phyloP scores from a whole-genome alignment of 2,113 vertebrate genomes.

The Hemiscyllium ocellatum region DNA sequence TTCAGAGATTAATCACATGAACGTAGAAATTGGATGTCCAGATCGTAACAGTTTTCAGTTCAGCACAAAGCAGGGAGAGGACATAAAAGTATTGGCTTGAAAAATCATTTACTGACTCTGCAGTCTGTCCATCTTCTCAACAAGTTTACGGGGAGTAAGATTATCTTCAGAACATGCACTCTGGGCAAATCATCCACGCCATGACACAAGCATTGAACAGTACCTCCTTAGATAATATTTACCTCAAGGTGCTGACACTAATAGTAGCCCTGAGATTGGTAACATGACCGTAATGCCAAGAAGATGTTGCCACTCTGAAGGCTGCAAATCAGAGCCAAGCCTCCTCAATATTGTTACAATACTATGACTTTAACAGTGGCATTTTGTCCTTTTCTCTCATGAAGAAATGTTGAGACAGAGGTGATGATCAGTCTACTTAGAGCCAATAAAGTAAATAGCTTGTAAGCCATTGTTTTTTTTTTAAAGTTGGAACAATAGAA shows the following conservation, averaged over 20 bases:
- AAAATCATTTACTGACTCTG: neutral
- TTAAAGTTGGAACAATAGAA: too few species aligned
- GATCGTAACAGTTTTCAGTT: neutral
- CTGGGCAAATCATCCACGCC: too few species aligned
- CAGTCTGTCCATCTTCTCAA: neutral
- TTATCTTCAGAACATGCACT: neutral
- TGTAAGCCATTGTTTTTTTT: too few species aligned
- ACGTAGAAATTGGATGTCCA: neutral
- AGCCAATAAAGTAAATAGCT: too few species aligned
- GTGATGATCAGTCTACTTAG: too few species aligned
- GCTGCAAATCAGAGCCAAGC: neutral
- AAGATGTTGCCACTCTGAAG: neutral
- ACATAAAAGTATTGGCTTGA: neutral
- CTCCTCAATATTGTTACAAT: neutral
- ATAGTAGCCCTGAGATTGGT: neutral
- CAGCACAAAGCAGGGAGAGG: neutral
- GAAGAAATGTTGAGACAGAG: too few species aligned
- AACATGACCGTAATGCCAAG: neutral
- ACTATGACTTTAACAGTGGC: too few species aligned
- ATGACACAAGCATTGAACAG: too few species aligned
- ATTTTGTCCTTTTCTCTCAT: too few species aligned
- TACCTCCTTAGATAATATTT: too few species aligned
- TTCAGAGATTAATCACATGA: neutral
- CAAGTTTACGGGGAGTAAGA: neutral
- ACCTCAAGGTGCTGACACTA: neutral